Evolutionary conservation across 2,888 invertebrate genomes (phyloP), one percentile per base, ranked within the genome.

Genomic region (Limnephilus marmoratus): DNA sequence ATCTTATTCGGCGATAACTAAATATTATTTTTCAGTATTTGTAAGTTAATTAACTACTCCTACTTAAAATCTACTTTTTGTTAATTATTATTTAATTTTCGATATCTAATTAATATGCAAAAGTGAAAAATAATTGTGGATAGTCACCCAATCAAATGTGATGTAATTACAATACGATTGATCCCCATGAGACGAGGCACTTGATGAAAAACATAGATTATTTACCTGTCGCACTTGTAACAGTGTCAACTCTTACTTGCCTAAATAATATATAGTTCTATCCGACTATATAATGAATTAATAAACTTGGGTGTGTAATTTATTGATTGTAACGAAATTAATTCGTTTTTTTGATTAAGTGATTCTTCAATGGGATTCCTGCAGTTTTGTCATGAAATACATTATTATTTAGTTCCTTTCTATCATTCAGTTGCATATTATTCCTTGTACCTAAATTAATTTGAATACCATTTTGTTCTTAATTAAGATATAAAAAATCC

Each of bases 301-400:
- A 86, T 11, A 37, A 49, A 45, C 5, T 86, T 45, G 29, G 37
- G 13, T 29, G 3, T 86, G 86, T 86, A 49, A 86, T 86, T 68
- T 68, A n/a, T 68, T 86, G 86, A 86, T 85, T 86, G 45, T 29
- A n/a, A 41, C 12, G 49, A 29, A 86, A 86, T 86, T 85, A 85
- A 12, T 45, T 86, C 29, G 3, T 45, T 29, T 45, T 29, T 24
- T 68, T 9, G 3, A 68, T 68, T 68, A n/a, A 24, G n/a, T 68
- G 4, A 7, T 11, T 9, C 1, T 68, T 68, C 68, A n/a, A 7
- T 9, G 68, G 24, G 68, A 9, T 68, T 68, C 1, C 24, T n/a
- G 68, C 68, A 24, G 7, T 68, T 68, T 18, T 68, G 24, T 68
- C 68, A n/a, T 68, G 24, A 68, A 68, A 24, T 68, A 3, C 7